Evolutionary conservation across 2,888 invertebrate genomes (phyloP).

Genomic region (Coronaproctus castanopsis): DNA sequence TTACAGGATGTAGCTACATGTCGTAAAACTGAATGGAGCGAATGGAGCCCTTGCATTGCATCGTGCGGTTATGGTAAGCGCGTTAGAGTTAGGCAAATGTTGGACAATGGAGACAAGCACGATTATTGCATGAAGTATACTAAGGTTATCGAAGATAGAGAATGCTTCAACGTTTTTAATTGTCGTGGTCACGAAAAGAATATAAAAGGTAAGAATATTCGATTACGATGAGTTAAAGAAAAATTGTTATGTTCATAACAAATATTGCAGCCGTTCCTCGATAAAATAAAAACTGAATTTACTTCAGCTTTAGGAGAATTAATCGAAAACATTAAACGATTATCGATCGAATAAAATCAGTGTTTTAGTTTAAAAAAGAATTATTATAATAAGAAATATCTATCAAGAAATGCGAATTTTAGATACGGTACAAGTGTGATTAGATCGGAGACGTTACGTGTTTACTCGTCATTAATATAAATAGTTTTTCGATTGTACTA

Average conservation of each 20-base stretch:
- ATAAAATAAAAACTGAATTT: no score
- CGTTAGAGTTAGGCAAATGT: conserved; percentile 45
- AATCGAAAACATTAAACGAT: no score
- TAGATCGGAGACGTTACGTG: no score
- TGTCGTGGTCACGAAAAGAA: conserved; percentile 51
- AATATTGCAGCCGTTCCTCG: not conserved
- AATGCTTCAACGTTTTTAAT: conserved; percentile 39
- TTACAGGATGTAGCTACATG: conserved; percentile 28
- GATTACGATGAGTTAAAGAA: not conserved
- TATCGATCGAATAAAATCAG: no score
- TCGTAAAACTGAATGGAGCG: conserved; percentile 71
- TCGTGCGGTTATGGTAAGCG: conserved; percentile 66
- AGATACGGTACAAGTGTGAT: no score
- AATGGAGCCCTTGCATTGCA: conserved; percentile 80
- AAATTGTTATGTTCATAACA: not conserved
- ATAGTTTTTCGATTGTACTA: no score
- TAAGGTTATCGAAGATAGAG: conserved; percentile 52
- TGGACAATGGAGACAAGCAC: conserved; percentile 33
- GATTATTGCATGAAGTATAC: conserved; percentile 43
- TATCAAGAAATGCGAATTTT: no score
- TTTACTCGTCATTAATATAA: no score
- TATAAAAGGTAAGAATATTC: conserved; percentile 33
- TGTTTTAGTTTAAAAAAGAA: no score
- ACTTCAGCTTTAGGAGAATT: no score
- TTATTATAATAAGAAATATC: no score